Evolutionary conservation across 53 echinoderm and acorn worm species (phyloP), one percentile per base, ranked within the genome.

Genomic region (Echinometra lucunter): DNA sequence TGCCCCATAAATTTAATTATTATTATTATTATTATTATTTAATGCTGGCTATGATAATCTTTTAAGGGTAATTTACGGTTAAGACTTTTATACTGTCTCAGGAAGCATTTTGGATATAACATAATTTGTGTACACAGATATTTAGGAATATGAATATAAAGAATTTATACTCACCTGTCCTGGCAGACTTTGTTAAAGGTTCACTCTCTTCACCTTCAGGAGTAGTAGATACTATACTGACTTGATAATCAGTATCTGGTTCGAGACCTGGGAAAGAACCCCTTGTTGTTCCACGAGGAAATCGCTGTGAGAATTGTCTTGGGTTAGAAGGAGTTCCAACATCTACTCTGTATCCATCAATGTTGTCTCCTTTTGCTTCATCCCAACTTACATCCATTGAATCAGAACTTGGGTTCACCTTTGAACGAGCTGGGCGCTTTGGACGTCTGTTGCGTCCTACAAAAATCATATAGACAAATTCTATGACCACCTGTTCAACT

Each of bases 191-290:
- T 78, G 17, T 56, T 34, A 93, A 25, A 11, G 93, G 93, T 78
- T 74, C 75, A 47, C 93, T 93, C 19, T 93, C 93, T 53, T 74
- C 93, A 93, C 4, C 55, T 19, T n/a, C 44, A n/a, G 75, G 2
- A 11, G 53, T n/a, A 27, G 55, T 49, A 16, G 93, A 49, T 38
- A 93, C 93, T 45, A 93, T 45, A 15, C 44, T 93, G 37, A 93
- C 93, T 37, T 93, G 93, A 40, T 93, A 93, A 44, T 93, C 93
- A 37, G 93, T 93, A 37, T 75, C 57, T 37, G 93, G 93, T 7
- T 53, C 37, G 6, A 93, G 93, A 74, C 74, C 58, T 47, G 75
- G 56, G 35, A 93, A 45, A 28, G 93, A 47, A 25, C 23, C 30
- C 32, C 80, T 78, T 34, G 56, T 93, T 12, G 78, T 57, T 40